phyloP scores from a whole-genome alignment of 2,888 invertebrate species.

The Xestoiulus laeticollis region DNA sequence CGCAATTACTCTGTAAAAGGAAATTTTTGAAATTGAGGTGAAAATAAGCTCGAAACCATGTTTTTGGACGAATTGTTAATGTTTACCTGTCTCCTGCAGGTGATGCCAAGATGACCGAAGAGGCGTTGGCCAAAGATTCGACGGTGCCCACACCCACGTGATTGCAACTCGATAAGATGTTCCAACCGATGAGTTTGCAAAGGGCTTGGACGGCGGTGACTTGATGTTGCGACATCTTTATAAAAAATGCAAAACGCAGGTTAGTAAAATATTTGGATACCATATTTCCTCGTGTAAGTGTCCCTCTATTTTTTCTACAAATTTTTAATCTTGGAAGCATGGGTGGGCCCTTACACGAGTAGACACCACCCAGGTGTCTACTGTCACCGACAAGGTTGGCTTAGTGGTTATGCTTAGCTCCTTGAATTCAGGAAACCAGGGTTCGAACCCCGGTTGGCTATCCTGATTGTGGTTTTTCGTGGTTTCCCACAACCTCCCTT shows the following conservation, averaged over 20 bases:
- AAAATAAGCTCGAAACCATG: slow-evolving; percentile 8
- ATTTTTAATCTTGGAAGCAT: too few species aligned
- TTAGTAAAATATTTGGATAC: neutral
- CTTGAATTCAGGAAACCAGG: too few species aligned
- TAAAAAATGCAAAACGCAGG: neutral
- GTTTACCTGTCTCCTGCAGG: slow-evolving; percentile 78
- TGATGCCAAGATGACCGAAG: slow-evolving; percentile 88
- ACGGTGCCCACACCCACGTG: slow-evolving; percentile 86
- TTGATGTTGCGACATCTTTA: slow-evolving; percentile 91
- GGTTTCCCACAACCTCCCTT: too few species aligned
- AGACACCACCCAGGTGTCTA: too few species aligned
- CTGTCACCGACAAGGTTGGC: too few species aligned
- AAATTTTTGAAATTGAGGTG: neutral
- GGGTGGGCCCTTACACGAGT: too few species aligned
- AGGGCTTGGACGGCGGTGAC: slow-evolving; percentile 89
- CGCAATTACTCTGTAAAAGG: slow-evolving; percentile 75
- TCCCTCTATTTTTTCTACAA: too few species aligned
- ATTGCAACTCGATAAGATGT: slow-evolving; percentile 82
- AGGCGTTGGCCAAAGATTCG: slow-evolving; percentile 91
- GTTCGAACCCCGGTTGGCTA: too few species aligned
- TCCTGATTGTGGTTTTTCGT: too few species aligned
- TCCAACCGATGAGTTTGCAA: slow-evolving; percentile 96
- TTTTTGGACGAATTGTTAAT: slow-evolving; percentile 11
- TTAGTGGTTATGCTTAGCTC: too few species aligned
- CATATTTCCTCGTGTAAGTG: too few species aligned